A percentile compares a stretch with the other conserved stretches of the same genome.
Conservation (phyloP, 2,797 vertebrate species). For the Hephaestus fuliginosus region DNA sequence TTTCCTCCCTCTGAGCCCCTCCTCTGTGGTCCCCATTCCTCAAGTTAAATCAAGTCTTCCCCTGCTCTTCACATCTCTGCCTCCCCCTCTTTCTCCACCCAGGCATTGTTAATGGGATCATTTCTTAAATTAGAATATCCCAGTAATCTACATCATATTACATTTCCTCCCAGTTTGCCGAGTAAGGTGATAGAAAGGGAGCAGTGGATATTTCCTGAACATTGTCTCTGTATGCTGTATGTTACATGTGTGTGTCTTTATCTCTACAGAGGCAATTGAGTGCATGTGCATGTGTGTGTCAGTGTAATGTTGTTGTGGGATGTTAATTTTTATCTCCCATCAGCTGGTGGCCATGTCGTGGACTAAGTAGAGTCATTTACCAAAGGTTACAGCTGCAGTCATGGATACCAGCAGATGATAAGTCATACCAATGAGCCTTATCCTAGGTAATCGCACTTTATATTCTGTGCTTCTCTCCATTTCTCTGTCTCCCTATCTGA, state of each 20-base stretch:
- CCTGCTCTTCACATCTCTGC: conserved; percentile 28
- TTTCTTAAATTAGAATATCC: conserved; percentile 58
- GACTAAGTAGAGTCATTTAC: conserved; percentile 79
- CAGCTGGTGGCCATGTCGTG: conserved; percentile 58
- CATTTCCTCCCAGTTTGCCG: conserved; percentile 50
- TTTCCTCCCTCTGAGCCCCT: conserved; percentile 40
- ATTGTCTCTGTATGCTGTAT: conserved; percentile 10
- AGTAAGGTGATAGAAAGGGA: conserved; percentile 35
- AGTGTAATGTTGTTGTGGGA: conserved; percentile 53
- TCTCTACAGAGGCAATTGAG: conserved; percentile 19
- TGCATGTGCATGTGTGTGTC: conserved; percentile 25
- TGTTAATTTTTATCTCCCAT: conserved; percentile 74
- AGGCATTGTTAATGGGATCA: conserved; percentile 58
- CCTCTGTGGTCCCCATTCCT: conserved; percentile 54
- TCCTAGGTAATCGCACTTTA: conserved; percentile 57
- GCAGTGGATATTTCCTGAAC: conserved; percentile 48
- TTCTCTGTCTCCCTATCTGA: conserved; percentile 21
- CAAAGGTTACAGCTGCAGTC: conserved; percentile 77
- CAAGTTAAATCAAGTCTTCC: conserved; percentile 64
- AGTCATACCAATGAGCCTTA: conserved; percentile 74
- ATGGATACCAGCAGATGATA: conserved; percentile 72
- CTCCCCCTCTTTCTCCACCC: conserved; percentile 56
- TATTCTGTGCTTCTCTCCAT: conserved; percentile 47
- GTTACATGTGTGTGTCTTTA: conserved; percentile 22
- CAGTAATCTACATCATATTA: conserved; percentile 51